These are phyloP conservation scores for Notolabrus celidotus DNA, from an alignment of 2,797 vertebrate genomes.

Conservation along the genomic window DNA sequence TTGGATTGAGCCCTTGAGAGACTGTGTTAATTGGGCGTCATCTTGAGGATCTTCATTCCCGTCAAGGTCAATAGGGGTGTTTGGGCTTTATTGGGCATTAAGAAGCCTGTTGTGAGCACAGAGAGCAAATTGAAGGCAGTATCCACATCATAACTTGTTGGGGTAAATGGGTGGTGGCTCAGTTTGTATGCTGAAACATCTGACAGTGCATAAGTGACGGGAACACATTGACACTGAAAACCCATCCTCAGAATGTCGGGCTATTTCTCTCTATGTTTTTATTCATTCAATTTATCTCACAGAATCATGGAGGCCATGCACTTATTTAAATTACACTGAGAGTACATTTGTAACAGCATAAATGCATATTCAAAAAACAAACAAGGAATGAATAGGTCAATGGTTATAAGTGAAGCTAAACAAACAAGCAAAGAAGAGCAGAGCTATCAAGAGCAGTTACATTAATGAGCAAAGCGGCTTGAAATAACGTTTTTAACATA, in stretches of 20 bases:
- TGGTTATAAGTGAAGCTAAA: too few species aligned
- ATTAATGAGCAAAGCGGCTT: too few species aligned
- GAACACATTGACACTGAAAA: slow-evolving; percentile 44
- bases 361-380: too few species aligned
- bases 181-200: slow-evolving; percentile 45
- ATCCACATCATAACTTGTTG: slow-evolving; percentile 47
- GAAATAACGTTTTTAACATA: too few species aligned
- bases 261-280: slow-evolving; percentile 21
- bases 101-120: slow-evolving; percentile 30
- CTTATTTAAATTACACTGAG: too few species aligned
- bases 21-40: slow-evolving; percentile 21
- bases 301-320: too few species aligned
- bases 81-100: slow-evolving; percentile 38
- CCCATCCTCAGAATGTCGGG: slow-evolving; percentile 45
- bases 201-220: slow-evolving; percentile 12
- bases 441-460: too few species aligned
- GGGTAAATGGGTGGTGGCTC: slow-evolving; percentile 39
- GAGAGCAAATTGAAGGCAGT: slow-evolving; percentile 53
- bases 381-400: too few species aligned
- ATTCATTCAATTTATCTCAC: too few species aligned
- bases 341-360: too few species aligned
- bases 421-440: too few species aligned
- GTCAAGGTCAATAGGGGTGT: slow-evolving; percentile 40
- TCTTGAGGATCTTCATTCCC: slow-evolving; percentile 17
- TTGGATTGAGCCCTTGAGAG: slow-evolving; percentile 15